Conservation (phyloP, 2,113 vertebrate species). For the Oncorhynchus tshawytscha region DNA sequence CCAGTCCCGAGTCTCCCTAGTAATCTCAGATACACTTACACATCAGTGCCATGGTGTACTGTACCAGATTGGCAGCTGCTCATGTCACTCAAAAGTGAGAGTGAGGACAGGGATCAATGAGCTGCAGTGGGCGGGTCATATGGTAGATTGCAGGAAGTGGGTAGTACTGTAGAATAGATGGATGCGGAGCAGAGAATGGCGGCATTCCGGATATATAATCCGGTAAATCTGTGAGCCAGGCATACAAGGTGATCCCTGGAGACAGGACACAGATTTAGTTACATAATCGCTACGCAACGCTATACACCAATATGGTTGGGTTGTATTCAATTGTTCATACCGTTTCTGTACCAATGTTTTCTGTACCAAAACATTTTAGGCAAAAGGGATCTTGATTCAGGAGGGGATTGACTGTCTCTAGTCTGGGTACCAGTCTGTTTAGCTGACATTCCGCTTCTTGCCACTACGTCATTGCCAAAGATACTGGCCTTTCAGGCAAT, state of each 20-base stretch:
- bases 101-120: constrained; percentile 9
- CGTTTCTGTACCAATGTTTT: too few species aligned
- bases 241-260: constrained; percentile 51
- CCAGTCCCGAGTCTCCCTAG: too few species aligned
- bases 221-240: constrained; percentile 49
- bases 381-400: too few species aligned
- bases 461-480: too few species aligned
- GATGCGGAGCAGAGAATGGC: neutral
- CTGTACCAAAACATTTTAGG: too few species aligned
- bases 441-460: too few species aligned
- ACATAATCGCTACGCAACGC: constrained; percentile 23
- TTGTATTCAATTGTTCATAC: too few species aligned
- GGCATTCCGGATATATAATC: constrained; percentile 47
- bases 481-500: too few species aligned
- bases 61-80: constrained; percentile 8
- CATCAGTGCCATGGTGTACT: neutral
- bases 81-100: constrained; percentile 4
- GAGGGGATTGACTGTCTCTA: too few species aligned
- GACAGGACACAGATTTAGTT: constrained; percentile 19
- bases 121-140: neutral
- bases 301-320: neutral
- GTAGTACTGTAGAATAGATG: neutral
- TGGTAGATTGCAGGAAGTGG: constrained; percentile 13
- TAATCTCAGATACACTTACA: neutral
- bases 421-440: too few species aligned